Conservation (phyloP, 2,888 invertebrate genomes). For the Gastracanthus pulcherrimus region DNA sequence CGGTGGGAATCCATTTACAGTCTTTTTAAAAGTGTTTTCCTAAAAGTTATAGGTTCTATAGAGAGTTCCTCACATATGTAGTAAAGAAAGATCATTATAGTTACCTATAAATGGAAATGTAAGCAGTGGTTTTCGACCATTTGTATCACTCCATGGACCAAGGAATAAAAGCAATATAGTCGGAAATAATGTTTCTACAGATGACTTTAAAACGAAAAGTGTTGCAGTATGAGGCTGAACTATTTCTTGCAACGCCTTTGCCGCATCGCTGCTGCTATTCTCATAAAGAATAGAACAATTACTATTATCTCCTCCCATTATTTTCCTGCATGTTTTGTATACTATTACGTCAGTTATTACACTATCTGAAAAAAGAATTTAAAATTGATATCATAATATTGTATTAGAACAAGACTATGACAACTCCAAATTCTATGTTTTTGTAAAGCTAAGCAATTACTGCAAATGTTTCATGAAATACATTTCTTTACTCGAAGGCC, state of each 20-base stretch:
- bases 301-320: constrained; percentile 80
- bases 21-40: too few relatives aligned
- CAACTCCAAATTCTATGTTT: too few relatives aligned
- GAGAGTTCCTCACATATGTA: neutral
- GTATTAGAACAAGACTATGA: too few relatives aligned
- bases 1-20: too few relatives aligned
- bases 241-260: constrained; percentile 64
- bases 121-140: constrained; percentile 52
- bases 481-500: too few relatives aligned
- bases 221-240: constrained; percentile 45
- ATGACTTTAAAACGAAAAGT: constrained; percentile 35
- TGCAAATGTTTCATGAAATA: too few relatives aligned
- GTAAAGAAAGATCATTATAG: neutral
- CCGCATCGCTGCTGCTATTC: constrained; percentile 79
- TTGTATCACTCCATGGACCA: constrained; percentile 56
- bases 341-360: constrained; percentile 84
- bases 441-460: too few relatives aligned
- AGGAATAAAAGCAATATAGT: constrained; percentile 44
- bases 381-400: neutral
- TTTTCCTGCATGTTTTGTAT: constrained; percentile 83
- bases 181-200: constrained; percentile 51
- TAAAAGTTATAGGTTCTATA: too few relatives aligned
- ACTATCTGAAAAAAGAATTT: constrained; percentile 76
- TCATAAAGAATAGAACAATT: constrained; percentile 82
- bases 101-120: constrained; percentile 48